Base-by-base conservation (phyloP, 2,113 vertebrate genomes). In the Coryphaenoides rupestris region DNA sequence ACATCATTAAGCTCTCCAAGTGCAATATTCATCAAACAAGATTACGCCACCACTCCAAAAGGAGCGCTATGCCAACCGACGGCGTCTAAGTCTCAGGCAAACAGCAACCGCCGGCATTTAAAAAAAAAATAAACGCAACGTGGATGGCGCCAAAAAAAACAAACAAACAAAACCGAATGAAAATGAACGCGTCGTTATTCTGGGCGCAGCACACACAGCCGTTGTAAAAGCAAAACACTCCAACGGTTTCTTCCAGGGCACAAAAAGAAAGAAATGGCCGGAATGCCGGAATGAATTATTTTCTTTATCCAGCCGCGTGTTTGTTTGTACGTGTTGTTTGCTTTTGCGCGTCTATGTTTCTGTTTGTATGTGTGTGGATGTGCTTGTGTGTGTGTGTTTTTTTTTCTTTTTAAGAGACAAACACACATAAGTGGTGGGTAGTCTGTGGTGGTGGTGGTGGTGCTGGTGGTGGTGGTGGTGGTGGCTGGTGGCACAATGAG, bases 401-500 rank as follows among this genome's bases (percentile, higher is more conserved):
- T 23, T 46, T 19, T 70, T 23, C 23, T 21, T 55, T 77, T 80
- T 46, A 73, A 81, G 68, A 62, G 62, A 70, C 74, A 68, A 60
- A 70, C 21, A 58, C 66, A 77, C 83, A 81, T 65, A 77, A 77
- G 73, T 74, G 80, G 73, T 66, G 60, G 72, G 73, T 14, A 55
- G 54, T 14, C 21, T 55, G 54, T 68, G 60, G 64, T 22, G 9
- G 64, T 58, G 21, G 13, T 1, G 61, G 55, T 70, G 71, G 75
- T 47, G 23, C 3, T 28, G 26, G 26, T 28, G 26, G 26, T 28
- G 26, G 26, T 28, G 22, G 70, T 80, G 58, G 69, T 63, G 81
- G 73, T 55, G 59, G 77, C 55, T 64, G 58, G 45, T 74, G 71
- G 77, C 82, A 79, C 95, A 96, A 97, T 97, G 94, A 98, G 91